Base-by-base conservation (phyloP, 2,113 vertebrate genomes). In the Lates calcarifer region DNA sequence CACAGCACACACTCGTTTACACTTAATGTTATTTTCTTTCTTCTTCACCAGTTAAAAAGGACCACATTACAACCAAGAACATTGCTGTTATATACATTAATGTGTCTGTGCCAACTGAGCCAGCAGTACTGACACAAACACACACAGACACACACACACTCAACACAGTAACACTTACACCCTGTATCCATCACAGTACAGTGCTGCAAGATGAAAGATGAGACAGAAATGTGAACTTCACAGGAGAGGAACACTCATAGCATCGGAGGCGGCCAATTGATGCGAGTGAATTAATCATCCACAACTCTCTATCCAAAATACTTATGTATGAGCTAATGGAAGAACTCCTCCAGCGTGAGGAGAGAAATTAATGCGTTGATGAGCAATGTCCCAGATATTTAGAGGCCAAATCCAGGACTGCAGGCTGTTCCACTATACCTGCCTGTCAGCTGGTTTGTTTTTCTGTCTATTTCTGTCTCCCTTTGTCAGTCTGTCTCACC, bases 341-440 rank as follows among this genome's bases (percentile, higher is more conserved):
- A 85, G 78, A 85, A 58, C 68, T 86, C 65, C 55, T 89, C 61
- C 79, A 78, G 84, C 60, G 66, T 14, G 45, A 71, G 65, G 69
- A 49, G 61, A 29, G 80, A 88, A 81, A 89, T 83, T 12, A 69
- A 70, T 81, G 86, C 22, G 84, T 81, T 86, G 89, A 91, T 83
- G 87, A 89, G 88, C 81, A 87, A 71, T 31, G 81, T 71, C 87
- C 84, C 82, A 86, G 81, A 92, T 90, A 90, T 86, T 77, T 74
- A 68, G 75, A 62, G 81, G 81, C 67, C 77, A 63, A 71, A 47
- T 82, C 77, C 75, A 39, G 41, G 3, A 43, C 79, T 41, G 64
- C 75, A 62, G 77, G 74, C 81, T 60, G 79, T 41, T 81, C 61
- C 58, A 66, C 76, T 89, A n/a, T n/a, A 89, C 88, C 88, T 87